Base-by-base conservation (phyloP, 2,888 invertebrate genomes). In the Ophion slaviceki region DNA sequence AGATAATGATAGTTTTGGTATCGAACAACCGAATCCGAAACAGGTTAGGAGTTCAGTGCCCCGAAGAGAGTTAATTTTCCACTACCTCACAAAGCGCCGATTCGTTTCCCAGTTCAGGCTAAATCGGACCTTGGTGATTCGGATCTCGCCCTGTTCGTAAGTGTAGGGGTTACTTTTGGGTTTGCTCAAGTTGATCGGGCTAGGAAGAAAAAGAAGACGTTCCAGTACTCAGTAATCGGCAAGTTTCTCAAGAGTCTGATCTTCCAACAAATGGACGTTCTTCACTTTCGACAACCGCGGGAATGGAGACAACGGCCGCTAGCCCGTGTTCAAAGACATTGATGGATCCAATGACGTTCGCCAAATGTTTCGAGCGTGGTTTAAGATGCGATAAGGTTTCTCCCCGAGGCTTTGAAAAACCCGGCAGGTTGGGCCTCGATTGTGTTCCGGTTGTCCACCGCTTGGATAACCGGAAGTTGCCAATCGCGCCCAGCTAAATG, bases 391-490 rank as follows among this genome's bases (percentile, higher is more conserved):
- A 53, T 53, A 53, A 53, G 53, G 17, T 5, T 5, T 17, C 17
- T 17, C 53, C 32, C 32, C 32, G 17, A 17, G 53, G 17, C 53
- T 2, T 53, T 17, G 24, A 53, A 53, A 53, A 53, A 53, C 4
- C 17, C 3, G 5, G 11, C 14, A 5, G 17, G 5, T 4, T 53
- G 14, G 8, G 40, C 5, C 40, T 53, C 14, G 53, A 14, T 53
- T 53, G 17, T 47, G 14, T 47, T 47, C 10, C 53, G 17, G 53
- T 14, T 17, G 5, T 53, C 17, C 14, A 53, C 3, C 3, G 11
- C 17, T 11, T 40, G 82, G 10, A 36, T 1, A 57, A 28, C 70
- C 70, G 70, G 70, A 70, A 70, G 53, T 53, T 17, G 14, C 2
- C 53, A 53, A 53, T 53, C 36, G 20, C 36, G 11, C 36, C 57